Conservation (phyloP, 2,113 vertebrate genomes). For the Rutilus rutilus region DNA sequence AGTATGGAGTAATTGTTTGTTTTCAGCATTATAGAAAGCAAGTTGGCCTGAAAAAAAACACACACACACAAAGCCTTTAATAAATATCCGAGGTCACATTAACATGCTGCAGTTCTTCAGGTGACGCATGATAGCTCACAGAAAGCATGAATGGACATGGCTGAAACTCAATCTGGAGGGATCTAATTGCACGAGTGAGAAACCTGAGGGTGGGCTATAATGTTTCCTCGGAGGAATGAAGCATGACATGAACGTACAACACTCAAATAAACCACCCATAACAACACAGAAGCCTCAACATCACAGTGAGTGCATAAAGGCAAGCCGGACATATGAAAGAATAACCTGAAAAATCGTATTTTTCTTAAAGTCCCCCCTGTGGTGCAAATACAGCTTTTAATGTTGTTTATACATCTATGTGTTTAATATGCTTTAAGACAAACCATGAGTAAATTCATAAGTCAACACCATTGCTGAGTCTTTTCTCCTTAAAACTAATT, state of each 20-base stretch:
- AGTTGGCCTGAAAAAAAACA: slow-evolving; percentile 82
- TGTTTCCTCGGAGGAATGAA: background rate
- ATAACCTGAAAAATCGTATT: background rate
- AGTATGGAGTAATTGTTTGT: slow-evolving; percentile 84
- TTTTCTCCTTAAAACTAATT: no score
- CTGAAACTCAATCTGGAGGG: slow-evolving; percentile 46
- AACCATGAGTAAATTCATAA: no score
- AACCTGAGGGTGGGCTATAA: slow-evolving; percentile 2
- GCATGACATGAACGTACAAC: background rate
- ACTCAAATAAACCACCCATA: background rate
- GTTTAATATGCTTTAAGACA: no score
- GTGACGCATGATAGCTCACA: background rate
- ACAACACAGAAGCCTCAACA: background rate
- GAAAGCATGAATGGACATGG: slow-evolving; percentile 42
- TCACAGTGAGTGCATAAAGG: no score
- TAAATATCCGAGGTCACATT: background rate
- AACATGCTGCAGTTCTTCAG: slow-evolving; percentile 11
- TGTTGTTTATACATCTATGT: no score
- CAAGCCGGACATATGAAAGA: background rate
- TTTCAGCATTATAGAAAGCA: slow-evolving; percentile 86
- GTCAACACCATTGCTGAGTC: no score
- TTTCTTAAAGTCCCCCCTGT: no score
- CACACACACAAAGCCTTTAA: slow-evolving; percentile 12
- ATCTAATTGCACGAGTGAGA: slow-evolving; percentile 25
- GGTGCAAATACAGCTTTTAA: no score